phyloP scores from a whole-genome alignment of 1,140 invertebrate species.

The Microplitis demolitor region DNA sequence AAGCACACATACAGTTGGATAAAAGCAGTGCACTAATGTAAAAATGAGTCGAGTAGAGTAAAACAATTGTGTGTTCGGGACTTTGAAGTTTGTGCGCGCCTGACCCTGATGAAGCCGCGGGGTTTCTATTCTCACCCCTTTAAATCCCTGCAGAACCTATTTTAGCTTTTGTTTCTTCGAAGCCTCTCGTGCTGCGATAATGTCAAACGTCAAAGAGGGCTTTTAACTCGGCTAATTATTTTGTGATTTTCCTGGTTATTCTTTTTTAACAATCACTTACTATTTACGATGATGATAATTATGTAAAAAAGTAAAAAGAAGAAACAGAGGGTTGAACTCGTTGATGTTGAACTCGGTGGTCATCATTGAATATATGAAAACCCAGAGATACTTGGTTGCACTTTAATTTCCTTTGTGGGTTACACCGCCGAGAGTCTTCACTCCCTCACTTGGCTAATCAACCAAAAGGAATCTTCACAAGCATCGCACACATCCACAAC shows the following conservation, averaged over 20 bases:
- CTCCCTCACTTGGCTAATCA: slow-evolving; percentile 41
- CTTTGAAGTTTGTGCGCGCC: slow-evolving; percentile 44
- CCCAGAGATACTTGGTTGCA: no score
- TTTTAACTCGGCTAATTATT: neutral
- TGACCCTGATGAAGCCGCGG: slow-evolving; percentile 12
- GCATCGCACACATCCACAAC: no score
- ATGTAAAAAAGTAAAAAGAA: no score
- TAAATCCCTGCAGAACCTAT: neutral
- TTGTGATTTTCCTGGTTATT: neutral
- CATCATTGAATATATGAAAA: no score
- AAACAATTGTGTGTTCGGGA: slow-evolving; percentile 49
- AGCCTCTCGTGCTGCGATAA: neutral
- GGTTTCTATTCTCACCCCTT: neutral
- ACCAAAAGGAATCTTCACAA: slow-evolving; percentile 39
- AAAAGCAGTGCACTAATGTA: slow-evolving; percentile 18
- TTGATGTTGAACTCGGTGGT: no score
- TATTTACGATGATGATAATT: neutral
- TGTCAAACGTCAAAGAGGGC: neutral
- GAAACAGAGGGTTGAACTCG: no score
- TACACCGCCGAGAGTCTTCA: slow-evolving; percentile 18
- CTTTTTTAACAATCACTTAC: no score
- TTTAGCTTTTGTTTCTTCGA: no score
- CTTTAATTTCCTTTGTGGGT: slow-evolving; percentile 42
- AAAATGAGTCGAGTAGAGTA: slow-evolving; percentile 36
- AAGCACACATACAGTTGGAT: neutral